Conservation (phyloP, 64 coral and sea anemone species). For the Orbicella faveolata region DNA sequence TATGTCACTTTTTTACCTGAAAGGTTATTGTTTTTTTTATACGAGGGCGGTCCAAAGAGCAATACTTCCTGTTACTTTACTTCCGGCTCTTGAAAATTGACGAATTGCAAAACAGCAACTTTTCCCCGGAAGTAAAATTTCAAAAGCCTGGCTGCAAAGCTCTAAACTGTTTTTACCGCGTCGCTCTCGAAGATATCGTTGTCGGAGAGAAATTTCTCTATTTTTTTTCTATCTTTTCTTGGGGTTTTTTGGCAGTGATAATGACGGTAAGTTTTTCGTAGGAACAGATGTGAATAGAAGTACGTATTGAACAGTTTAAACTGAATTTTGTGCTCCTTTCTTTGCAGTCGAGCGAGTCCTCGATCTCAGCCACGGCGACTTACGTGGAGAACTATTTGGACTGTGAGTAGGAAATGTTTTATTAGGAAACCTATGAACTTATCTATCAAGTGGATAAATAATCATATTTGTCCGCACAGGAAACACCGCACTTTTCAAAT, state of each 20-base stretch:
- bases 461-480: not conserved
- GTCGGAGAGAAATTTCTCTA: not conserved
- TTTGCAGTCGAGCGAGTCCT: conserved; percentile 23
- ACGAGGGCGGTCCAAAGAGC: not conserved
- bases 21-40: not conserved
- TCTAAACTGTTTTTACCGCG: conserved; percentile 12
- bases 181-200: not conserved
- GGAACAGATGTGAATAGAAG: not conserved
- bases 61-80: not conserved
- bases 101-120: not conserved
- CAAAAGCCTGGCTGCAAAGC: conserved; percentile 19
- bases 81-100: not conserved
- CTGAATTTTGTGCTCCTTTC: not conserved
- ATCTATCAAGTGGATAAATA: not conserved
- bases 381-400: conserved; percentile 51
- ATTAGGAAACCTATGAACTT: not conserved
- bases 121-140: conserved; percentile 26
- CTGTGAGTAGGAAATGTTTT: conserved; percentile 20
- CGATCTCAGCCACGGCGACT: conserved; percentile 24
- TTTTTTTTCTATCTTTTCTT: conserved; percentile 4
- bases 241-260: not conserved
- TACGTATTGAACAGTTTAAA: not conserved
- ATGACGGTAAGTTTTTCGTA: conserved; percentile 21
- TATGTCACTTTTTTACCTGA: conserved; percentile 15
- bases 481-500: not conserved